A percentile compares a stretch with the other conserved stretches of the same genome.
These are phyloP conservation scores for Formicarius rufipectus DNA, from an alignment of 2,113 vertebrate genomes.

Conservation along the genomic window DNA sequence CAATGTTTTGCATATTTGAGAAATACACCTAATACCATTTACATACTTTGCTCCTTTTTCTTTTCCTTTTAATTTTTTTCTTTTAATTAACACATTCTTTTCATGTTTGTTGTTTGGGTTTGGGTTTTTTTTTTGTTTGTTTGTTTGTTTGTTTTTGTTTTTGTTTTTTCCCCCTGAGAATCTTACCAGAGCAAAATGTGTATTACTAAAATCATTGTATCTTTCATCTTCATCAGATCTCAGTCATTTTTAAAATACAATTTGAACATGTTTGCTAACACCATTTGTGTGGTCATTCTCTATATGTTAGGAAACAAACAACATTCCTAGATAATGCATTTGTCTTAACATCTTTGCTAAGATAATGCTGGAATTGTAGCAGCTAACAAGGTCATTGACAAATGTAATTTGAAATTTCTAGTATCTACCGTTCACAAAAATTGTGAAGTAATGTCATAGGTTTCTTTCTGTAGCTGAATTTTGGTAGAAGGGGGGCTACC, in stretches of 20 bases:
- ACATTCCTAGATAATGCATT: neutral
- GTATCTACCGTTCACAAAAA: neutral
- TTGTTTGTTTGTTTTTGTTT: too few species aligned
- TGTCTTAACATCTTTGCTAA: neutral
- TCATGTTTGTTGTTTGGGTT: too few species aligned
- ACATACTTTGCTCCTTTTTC: neutral
- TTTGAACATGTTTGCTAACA: neutral
- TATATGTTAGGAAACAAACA: neutral
- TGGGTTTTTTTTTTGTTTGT: too few species aligned
- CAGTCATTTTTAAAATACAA: neutral
- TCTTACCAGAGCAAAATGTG: neutral
- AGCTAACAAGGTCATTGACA: neutral
- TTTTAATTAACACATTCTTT: neutral
- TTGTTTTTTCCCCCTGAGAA: neutral
- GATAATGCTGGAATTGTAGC: neutral
- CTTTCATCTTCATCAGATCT: neutral
- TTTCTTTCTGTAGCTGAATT: too few species aligned
- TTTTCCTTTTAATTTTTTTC: neutral
- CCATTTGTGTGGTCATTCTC: neutral
- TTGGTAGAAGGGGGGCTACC: too few species aligned
- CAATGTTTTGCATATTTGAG: neutral
- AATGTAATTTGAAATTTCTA: neutral
- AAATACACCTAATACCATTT: neutral
- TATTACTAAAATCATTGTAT: neutral
- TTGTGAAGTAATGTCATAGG: too few species aligned